Evolutionary conservation across 2,888 invertebrate species (phyloP).

Genomic region (Dryobotodes eremita): DNA sequence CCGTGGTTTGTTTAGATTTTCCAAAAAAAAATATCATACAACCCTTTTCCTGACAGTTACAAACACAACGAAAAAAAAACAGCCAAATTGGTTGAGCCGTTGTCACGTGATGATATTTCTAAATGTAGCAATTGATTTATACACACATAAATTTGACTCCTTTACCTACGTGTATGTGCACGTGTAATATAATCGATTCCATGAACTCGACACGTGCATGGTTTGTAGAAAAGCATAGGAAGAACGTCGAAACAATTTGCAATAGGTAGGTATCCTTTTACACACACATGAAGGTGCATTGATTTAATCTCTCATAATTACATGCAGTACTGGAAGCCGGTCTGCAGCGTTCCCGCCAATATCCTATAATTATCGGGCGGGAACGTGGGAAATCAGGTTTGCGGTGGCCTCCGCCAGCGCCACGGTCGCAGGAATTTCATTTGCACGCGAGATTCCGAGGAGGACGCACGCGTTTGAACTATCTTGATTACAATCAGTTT

Average conservation of each 20-base stretch:
- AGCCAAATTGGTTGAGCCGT: background rate
- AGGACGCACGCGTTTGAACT: constrained; percentile 25
- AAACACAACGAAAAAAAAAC: background rate
- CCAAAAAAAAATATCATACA: background rate
- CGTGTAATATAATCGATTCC: background rate
- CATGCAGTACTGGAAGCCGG: constrained; percentile 44
- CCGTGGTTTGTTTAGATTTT: background rate
- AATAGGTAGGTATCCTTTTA: background rate
- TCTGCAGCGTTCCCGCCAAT: constrained; percentile 56
- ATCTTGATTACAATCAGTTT: constrained; percentile 37
- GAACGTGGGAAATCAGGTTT: constrained; percentile 68
- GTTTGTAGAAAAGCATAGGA: background rate
- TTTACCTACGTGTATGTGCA: background rate
- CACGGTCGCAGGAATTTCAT: constrained; percentile 66
- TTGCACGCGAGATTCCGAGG: constrained; percentile 57
- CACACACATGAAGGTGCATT: background rate
- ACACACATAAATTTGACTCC: background rate
- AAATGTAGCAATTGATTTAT: background rate
- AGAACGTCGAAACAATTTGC: background rate
- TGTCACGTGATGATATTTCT: background rate
- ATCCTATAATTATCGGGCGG: constrained; percentile 67
- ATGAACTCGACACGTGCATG: background rate
- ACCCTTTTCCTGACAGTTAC: background rate
- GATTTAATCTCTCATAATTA: constrained; percentile 60
- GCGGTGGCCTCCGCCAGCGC: constrained; percentile 59